Conservation (phyloP, 2,888 invertebrate genomes). For the Trissoscelio sp. region DNA sequence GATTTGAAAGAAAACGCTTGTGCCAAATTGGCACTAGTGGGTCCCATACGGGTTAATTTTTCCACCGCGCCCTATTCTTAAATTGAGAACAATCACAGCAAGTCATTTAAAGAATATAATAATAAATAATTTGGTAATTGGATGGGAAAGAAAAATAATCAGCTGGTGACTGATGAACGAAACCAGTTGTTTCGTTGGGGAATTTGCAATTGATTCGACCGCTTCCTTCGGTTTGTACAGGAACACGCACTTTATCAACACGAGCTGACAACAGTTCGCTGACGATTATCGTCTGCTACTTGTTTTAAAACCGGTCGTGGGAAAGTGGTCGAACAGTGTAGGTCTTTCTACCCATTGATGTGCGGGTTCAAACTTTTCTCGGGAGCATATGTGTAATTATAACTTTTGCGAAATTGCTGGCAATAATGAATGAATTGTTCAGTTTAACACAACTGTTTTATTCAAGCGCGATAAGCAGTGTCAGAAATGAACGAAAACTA, state of each 20-base stretch:
- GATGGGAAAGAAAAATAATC: too few species aligned
- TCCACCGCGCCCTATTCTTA: too few species aligned
- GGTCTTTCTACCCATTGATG: constrained; percentile 14
- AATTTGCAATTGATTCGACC: constrained; percentile 4
- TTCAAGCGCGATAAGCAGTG: neutral
- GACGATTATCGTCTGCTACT: constrained; percentile 50
- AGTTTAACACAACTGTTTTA: constrained; percentile 18
- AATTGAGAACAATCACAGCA: too few species aligned
- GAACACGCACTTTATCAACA: constrained; percentile 27
- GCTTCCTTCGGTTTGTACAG: neutral
- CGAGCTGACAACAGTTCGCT: constrained; percentile 33
- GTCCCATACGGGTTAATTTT: too few species aligned
- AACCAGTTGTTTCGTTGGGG: neutral
- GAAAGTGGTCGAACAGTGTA: constrained; percentile 49
- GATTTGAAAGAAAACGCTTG: too few species aligned
- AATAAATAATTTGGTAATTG: too few species aligned
- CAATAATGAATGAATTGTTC: constrained; percentile 32
- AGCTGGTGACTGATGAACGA: too few species aligned
- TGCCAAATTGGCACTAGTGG: too few species aligned
- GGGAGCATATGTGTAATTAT: constrained; percentile 35
- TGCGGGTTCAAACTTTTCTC: constrained; percentile 43
- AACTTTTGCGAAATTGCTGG: constrained; percentile 40
- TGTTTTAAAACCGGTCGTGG: constrained; percentile 57
- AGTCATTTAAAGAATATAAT: too few species aligned
- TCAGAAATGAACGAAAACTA: too few species aligned